Base-by-base conservation (phyloP, 2,113 vertebrate species). In the Pachyramphus minor region DNA sequence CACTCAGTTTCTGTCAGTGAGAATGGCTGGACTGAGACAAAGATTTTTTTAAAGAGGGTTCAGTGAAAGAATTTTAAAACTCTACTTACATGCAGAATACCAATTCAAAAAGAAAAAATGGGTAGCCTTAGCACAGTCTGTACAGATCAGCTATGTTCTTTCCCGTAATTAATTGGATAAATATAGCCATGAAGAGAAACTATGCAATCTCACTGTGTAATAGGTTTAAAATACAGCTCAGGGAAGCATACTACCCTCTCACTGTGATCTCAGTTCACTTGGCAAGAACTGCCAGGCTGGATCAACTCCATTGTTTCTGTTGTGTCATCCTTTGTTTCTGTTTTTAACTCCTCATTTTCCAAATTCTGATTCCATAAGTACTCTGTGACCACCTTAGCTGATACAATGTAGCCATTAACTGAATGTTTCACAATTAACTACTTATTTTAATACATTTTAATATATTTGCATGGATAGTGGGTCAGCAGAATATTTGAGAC, bases 251-350 rank as follows among this genome's bases (percentile, higher is more conserved):
- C 73, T 92, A 53, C 41, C 52, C 60, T 89, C 55, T 86, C 47
- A 59, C 27, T 78, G 82, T 90, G 67, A 93, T 95, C 93, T 96
- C 89, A 84, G 78, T 90, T 84, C 76, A 68, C 74, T 95, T 96
- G 92, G 82, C 83, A 95, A 84, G 87, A 81, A 39, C 85, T 97
- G 85, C 92, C 94, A 94, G 80, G 73, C 91, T 92, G 83, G 87
- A 95, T 92, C 85, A 96, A 84, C 71, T 83, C 94, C 76, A 90
- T 67, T 96, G 92, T 95, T 91, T 93, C 47, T 89, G 24, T 85
- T 77, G 52, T 91, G 71, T 92, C 71, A 89, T 58, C 53, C 71
- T 93, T 95, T 96, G 72, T 97, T 91, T 89, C 81, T 82, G 41
- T 22, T 68, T 95, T 95, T 91, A 97, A 95, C 95, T 86, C 60